Conservation (phyloP, 35 echinoderm and acorn worm genomes). For the Anneissia japonica region DNA sequence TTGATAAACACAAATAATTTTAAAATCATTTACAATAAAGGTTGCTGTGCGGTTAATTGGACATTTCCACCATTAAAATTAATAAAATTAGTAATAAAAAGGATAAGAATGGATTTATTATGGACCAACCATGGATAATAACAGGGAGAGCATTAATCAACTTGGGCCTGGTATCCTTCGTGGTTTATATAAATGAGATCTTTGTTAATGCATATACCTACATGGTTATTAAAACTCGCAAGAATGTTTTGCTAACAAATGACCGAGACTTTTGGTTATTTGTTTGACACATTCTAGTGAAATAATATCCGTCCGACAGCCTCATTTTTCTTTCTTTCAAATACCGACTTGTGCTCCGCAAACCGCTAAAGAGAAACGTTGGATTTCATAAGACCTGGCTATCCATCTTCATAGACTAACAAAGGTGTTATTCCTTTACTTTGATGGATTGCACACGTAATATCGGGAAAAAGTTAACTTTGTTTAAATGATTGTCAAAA, state of each 20-base stretch:
- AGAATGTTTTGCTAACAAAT: not conserved
- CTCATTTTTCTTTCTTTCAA: not conserved
- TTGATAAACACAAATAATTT: too few relatives aligned
- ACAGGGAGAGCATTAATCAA: too few relatives aligned
- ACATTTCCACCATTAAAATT: too few relatives aligned
- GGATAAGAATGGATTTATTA: too few relatives aligned
- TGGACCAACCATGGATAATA: too few relatives aligned
- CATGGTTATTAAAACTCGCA: not conserved
- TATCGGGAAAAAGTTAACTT: not conserved
- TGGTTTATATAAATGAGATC: too few relatives aligned
- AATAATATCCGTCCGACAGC: not conserved
- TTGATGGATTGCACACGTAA: not conserved
- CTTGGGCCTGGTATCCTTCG: too few relatives aligned
- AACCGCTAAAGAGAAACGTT: not conserved
- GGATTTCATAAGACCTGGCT: not conserved
- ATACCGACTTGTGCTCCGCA: not conserved
- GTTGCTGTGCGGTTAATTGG: too few relatives aligned
- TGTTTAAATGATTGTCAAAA: not conserved
- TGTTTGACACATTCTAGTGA: not conserved
- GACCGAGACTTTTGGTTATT: not conserved
- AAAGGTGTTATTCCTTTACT: not conserved
- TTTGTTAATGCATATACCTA: too few relatives aligned
- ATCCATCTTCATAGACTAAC: not conserved
- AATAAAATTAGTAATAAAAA: too few relatives aligned
- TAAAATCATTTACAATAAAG: too few relatives aligned